Conservation (phyloP, 2,888 invertebrate genomes). For the Microlaimidae sp. region DNA sequence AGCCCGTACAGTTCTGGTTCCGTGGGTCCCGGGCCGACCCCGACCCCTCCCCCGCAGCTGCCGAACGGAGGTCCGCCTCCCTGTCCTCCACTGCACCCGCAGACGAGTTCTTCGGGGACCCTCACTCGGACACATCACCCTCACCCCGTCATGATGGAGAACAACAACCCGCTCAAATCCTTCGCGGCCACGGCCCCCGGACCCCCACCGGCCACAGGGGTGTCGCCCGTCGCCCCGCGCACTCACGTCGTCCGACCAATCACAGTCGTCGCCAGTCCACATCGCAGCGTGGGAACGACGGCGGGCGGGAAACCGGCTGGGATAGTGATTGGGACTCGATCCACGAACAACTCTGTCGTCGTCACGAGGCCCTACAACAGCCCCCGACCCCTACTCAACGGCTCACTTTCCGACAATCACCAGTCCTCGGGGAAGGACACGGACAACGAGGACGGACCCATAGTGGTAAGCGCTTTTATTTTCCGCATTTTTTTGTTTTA, state of each 20-base stretch:
- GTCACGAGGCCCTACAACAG: neutral
- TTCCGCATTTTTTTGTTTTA: too few relatives aligned
- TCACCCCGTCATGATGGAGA: neutral
- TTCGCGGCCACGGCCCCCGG: constrained; percentile 16
- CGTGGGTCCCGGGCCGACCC: constrained; percentile 2
- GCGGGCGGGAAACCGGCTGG: constrained; percentile 5
- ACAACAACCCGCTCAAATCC: constrained; percentile 19
- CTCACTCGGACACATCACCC: too few relatives aligned
- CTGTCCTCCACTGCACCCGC: too few relatives aligned
- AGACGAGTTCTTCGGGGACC: too few relatives aligned
- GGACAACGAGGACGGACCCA: too few relatives aligned
- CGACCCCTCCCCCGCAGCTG: constrained; percentile 4
- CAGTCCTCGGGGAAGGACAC: constrained; percentile 3
- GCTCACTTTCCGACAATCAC: neutral
- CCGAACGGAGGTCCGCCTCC: constrained; percentile 15
- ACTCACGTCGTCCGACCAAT: constrained; percentile 23
- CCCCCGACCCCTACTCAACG: neutral
- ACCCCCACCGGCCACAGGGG: neutral
- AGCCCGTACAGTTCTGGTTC: neutral
- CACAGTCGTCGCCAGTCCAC: constrained; percentile 13
- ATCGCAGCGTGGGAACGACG: neutral
- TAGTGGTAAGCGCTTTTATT: too few relatives aligned
- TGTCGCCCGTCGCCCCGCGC: constrained; percentile 12
- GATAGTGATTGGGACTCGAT: constrained; percentile 12
- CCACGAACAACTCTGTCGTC: neutral